A percentile compares a stretch with the other conserved stretches of the same genome.
phyloP scores from a whole-genome alignment of 2,888 invertebrate species.

The Athalia circularis region DNA sequence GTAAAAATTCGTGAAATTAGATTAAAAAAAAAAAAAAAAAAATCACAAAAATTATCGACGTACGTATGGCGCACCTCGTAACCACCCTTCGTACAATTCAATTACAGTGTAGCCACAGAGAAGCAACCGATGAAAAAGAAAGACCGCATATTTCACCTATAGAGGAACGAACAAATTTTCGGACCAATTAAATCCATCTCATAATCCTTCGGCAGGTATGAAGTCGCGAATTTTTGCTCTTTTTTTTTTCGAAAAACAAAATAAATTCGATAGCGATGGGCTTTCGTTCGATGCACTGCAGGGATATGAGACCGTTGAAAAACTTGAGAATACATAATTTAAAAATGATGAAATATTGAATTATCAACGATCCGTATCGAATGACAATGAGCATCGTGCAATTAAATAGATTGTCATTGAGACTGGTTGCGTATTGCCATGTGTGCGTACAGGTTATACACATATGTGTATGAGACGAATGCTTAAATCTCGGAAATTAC shows the following conservation, averaged over 20 bases:
- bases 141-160: not conserved
- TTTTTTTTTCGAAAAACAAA: not conserved
- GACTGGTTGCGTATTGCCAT: not conserved
- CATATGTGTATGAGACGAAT: conserved; percentile 9
- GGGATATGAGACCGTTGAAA: too few species aligned
- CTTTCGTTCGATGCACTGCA: too few species aligned
- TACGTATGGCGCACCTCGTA: conserved; percentile 29
- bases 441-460: conserved; percentile 8
- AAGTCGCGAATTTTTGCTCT: not conserved
- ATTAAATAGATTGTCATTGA: conserved; percentile 1
- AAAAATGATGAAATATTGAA: too few species aligned
- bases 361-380: too few species aligned
- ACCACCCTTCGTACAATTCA: conserved; percentile 35
- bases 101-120: not conserved
- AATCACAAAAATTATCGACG: conserved; percentile 36
- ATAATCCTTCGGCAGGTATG: not conserved
- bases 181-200: not conserved
- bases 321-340: too few species aligned
- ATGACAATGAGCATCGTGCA: not conserved
- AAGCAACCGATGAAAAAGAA: not conserved
- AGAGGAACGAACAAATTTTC: not conserved
- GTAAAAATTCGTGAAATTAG: conserved; percentile 37
- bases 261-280: too few species aligned
- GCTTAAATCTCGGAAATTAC: conserved; percentile 37
- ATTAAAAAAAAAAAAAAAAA: conserved; percentile 22